Base-by-base conservation (phyloP, 2,113 vertebrate genomes). In the Pangasianodon gigas region DNA sequence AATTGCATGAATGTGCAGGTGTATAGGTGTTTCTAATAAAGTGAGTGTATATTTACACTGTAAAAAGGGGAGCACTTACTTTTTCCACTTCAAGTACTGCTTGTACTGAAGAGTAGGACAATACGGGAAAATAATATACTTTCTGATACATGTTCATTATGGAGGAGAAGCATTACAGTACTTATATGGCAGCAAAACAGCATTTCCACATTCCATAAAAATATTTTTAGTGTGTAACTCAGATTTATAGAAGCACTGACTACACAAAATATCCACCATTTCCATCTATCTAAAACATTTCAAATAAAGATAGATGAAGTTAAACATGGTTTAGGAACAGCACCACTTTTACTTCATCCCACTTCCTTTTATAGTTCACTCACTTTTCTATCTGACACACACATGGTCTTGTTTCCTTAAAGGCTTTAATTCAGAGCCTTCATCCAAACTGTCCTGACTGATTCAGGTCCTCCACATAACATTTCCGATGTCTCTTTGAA, bases 381-480 rank as follows among this genome's bases (percentile, higher is more conserved):
- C n/a, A 37, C 56, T 80, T 62, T 83, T 58, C 54, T 21, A 13
- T 37, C 44, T 51, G 56, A 19, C 69, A 74, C 24, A 56, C 56
- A 88, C 41, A 51, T 6, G 9, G 1, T 11, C 32, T 51, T 48
- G 26, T n/a, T 65, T n/a, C 29, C 75, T 26, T 85, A 29, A 10
- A 56, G 71, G 29, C 46, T 51, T 52, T 81, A 24, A 62, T 32
- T 87, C 54, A 48, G 44, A 56, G 60, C 21, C 16, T 52, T 86
- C 3, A n/a, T 69, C 46, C 16, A 44, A 60, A 75, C 56, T 46
- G 18, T 58, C 37, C 37, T 88, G 83, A 77, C 54, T 60, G 87
- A 89, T 86, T 14, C 85, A 56, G 48, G 32, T 65, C 79, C n/a
- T 81, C 74, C 85, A 37, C 60, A 13, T 48, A 75, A 90, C 44